Evolutionary conservation across 2,888 invertebrate genomes (phyloP).

Genomic region (Ophion obscuratus): DNA sequence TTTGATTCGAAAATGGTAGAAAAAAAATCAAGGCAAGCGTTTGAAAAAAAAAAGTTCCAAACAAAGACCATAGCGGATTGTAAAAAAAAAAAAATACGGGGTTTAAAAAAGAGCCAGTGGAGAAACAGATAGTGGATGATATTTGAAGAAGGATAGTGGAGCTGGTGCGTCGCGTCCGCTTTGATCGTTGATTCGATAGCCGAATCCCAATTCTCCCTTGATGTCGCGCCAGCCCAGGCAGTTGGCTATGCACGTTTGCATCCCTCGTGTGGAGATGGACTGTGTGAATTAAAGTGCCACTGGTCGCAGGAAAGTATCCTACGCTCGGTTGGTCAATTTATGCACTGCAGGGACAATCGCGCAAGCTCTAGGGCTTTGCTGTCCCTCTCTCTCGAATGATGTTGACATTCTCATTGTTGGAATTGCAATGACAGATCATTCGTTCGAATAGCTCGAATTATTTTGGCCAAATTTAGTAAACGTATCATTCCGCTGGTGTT

Average conservation of each 20-base stretch:
- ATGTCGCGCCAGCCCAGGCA: background rate
- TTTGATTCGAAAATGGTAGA: background rate
- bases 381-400: background rate
- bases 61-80: background rate
- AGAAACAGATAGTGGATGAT: slow-evolving; percentile 19
- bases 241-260: background rate
- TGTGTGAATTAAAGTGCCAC: slow-evolving; percentile 41
- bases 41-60: background rate
- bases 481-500: background rate
- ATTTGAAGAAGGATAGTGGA: background rate
- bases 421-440: background rate
- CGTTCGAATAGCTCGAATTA: background rate
- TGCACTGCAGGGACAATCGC: background rate
- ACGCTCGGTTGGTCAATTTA: background rate
- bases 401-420: background rate
- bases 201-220: slow-evolving; percentile 16
- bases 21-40: background rate
- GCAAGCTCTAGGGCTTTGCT: background rate
- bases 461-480: background rate
- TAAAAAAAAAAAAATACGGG: background rate
- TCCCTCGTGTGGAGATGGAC: background rate
- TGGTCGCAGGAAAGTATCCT: slow-evolving; percentile 14
- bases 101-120: slow-evolving; percentile 22
- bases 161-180: slow-evolving; percentile 33
- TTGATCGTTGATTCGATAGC: slow-evolving; percentile 59